Base-by-base conservation (phyloP, 2,888 invertebrate genomes). In the Synergus gifuensis region DNA sequence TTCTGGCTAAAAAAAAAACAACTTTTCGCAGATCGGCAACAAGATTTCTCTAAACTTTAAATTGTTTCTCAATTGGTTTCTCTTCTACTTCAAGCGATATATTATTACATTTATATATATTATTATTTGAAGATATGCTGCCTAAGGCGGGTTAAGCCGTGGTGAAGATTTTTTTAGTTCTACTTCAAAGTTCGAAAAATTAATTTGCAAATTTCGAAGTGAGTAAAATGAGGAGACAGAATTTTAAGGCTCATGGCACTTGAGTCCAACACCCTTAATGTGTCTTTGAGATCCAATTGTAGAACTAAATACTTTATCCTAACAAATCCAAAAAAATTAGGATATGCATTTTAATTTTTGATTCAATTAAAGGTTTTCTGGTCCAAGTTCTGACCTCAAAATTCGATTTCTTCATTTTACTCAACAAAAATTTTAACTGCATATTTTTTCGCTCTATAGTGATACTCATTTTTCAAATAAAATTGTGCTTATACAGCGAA, bases 71-170 rank as follows among this genome's bases (percentile, higher is more conserved):
- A 8, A 54, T 28, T 28, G 36, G 4, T 73, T 73, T 16, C 40
- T 22, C 9, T 73, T 49, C 28, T 36, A 73, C 54, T 62, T 62
- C 3, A 28, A 14, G 28, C 62, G 62, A 28, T 58, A 69, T 49
- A 22, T 46, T 22, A 28, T 69, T 69, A 49, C 69, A 69, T 69
- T 49, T 78, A 76, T 78, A 77, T 36, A 49, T 76, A 76, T 77
- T 49, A 44, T 64, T 77, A 78, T 77, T 63, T 81, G 67, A 77
- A 82, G 83, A 83, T 83, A 83, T 82, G 82, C 81, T 83, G 81
- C 79, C 81, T 82, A 83, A 83, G 82, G 82, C 81, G 79, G 73
- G 76, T 82, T 67, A 83, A 83, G 83, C 81, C 80, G 78, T 66
- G 69, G 79, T 60, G 69, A 73, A 76, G 79, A 78, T 63, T 64